These are phyloP conservation scores for Oegoconia quadripuncta DNA, from an alignment of 2,888 invertebrate species.

Conservation along the genomic window DNA sequence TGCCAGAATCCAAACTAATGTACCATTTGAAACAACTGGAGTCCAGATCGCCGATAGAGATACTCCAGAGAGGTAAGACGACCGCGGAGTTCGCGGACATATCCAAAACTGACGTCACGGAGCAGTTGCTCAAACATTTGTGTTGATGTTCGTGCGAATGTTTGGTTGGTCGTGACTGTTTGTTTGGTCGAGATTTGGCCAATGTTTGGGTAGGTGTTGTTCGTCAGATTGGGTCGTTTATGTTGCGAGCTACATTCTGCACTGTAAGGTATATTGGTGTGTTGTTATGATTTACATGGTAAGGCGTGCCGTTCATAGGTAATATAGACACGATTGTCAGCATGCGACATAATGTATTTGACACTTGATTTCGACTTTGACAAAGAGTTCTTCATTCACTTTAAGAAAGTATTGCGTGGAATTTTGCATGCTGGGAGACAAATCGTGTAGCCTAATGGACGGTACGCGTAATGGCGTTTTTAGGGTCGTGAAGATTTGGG, in stretches of 20 bases:
- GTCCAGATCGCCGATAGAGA: constrained; percentile 60
- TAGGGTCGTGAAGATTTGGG: too few species aligned
- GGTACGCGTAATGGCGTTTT: too few species aligned
- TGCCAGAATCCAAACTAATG: constrained; percentile 41
- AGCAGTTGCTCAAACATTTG: constrained; percentile 53
- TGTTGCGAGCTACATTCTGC: not conserved
- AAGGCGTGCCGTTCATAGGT: not conserved
- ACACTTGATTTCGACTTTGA: too few species aligned
- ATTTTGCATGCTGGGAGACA: too few species aligned
- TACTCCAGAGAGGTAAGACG: constrained; percentile 57
- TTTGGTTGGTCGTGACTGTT: not conserved
- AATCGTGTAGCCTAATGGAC: too few species aligned
- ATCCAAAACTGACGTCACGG: constrained; percentile 53
- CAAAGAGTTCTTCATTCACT: too few species aligned
- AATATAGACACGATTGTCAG: too few species aligned
- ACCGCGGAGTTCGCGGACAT: constrained; percentile 58
- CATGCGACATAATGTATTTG: not conserved
- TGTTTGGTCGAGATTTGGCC: not conserved
- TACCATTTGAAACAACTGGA: constrained; percentile 57
- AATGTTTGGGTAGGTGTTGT: not conserved
- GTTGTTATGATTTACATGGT: too few species aligned
- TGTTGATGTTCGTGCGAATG: constrained; percentile 43
- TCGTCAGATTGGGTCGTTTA: not conserved
- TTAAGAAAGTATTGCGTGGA: too few species aligned
- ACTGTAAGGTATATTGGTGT: not conserved